phyloP scores from a whole-genome alignment of 2,797 vertebrate species.

The Sparidentex hasta region DNA sequence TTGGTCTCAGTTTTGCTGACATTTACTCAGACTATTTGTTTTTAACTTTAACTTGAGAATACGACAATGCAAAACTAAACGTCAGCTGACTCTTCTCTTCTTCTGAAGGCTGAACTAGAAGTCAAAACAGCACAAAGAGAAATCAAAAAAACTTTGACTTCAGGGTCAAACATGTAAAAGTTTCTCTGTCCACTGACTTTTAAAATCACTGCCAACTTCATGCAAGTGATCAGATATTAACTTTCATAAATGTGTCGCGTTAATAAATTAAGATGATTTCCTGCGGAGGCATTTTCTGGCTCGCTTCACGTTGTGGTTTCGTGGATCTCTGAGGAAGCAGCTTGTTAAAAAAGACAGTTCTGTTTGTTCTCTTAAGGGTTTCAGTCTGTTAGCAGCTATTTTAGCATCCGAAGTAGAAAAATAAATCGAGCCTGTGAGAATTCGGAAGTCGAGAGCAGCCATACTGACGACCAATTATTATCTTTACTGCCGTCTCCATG shows the following conservation, averaged over 20 bases:
- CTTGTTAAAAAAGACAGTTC: background rate
- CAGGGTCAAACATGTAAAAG: no score
- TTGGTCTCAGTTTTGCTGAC: no score
- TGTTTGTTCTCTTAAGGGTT: background rate
- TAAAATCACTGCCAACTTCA: no score
- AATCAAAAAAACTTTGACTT: no score
- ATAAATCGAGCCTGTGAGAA: background rate
- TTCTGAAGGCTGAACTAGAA: background rate
- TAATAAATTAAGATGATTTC: background rate
- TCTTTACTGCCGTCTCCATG: no score
- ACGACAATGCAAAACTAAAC: no score
- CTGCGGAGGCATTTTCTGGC: background rate
- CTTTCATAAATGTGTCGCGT: background rate
- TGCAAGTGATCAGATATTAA: background rate
- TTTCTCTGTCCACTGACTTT: no score
- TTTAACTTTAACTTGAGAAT: no score
- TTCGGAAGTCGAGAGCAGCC: no score
- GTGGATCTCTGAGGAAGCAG: background rate
- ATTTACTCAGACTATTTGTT: no score
- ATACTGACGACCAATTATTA: no score
- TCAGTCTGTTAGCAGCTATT: background rate
- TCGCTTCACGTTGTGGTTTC: background rate
- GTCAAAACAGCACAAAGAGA: background rate
- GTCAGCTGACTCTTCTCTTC: no score
- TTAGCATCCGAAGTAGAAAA: background rate